Conservation (phyloP, 2,888 invertebrate species). For the Seira sanloemensis region DNA sequence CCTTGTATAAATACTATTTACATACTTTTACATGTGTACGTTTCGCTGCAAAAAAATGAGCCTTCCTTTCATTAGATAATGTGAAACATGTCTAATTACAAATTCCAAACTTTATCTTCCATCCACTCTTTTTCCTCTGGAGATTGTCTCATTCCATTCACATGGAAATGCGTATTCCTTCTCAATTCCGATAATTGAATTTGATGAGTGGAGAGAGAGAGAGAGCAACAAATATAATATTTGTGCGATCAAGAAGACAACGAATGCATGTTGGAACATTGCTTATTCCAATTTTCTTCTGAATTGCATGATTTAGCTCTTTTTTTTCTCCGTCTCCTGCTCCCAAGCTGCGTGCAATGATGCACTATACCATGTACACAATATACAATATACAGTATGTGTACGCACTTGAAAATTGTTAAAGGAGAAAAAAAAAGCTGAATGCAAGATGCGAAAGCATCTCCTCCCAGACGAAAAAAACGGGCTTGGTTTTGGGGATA, state of each 20-base stretch:
- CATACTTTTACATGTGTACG: not conserved
- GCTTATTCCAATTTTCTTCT: no score
- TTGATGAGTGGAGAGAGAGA: not conserved
- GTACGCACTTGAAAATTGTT: not conserved
- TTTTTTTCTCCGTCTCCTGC: not conserved
- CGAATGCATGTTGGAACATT: no score
- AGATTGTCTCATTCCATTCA: not conserved
- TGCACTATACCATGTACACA: not conserved
- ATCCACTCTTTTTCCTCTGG: not conserved
- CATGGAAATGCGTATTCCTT: not conserved
- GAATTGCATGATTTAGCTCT: slow-evolving; percentile 4
- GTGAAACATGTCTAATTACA: slow-evolving; percentile 10
- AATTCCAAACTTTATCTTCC: not conserved
- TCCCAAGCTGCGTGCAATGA: not conserved
- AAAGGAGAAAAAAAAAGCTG: no score
- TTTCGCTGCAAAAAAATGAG: not conserved
- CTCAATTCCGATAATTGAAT: not conserved
- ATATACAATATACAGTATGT: no score
- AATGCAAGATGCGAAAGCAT: not conserved
- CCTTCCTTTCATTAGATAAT: not conserved
- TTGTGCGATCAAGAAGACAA: no score
- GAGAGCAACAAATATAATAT: not conserved
- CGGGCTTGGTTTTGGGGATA: not conserved
- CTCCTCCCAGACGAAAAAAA: not conserved
- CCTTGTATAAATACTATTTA: no score